phyloP scores from a whole-genome alignment of 2,113 vertebrate species.

The Aleadryas rufinucha region DNA sequence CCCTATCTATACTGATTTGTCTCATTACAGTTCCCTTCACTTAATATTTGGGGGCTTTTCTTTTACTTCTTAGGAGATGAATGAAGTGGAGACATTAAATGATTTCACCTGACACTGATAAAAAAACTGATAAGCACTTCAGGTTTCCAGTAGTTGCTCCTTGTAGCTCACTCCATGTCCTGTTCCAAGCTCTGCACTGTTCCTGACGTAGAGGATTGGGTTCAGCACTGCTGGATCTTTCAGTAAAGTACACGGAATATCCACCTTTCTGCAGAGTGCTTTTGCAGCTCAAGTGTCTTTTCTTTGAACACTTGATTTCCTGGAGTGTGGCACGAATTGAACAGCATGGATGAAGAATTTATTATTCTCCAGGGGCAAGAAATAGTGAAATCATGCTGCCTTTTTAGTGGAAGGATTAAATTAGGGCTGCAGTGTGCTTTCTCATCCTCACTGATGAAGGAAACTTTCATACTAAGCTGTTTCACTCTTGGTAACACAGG shows the following conservation, averaged over 20 bases:
- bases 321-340: slow-evolving; percentile 59
- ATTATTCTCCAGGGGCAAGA: slow-evolving; percentile 52
- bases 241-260: slow-evolving; percentile 37
- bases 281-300: slow-evolving; percentile 59
- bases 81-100: background rate
- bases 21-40: background rate
- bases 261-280: slow-evolving; percentile 39
- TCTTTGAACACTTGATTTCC: slow-evolving; percentile 59
- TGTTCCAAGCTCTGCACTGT: background rate
- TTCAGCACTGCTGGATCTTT: slow-evolving; percentile 34
- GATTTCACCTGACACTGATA: background rate
- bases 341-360: slow-evolving; percentile 63
- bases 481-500: background rate
- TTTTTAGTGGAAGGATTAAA: slow-evolving; percentile 54
- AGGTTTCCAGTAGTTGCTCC: background rate
- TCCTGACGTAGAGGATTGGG: slow-evolving; percentile 5
- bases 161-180: slow-evolving; percentile 1
- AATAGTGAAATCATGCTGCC: slow-evolving; percentile 52
- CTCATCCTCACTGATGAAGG: slow-evolving; percentile 39
- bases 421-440: slow-evolving; percentile 32
- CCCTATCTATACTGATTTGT: background rate
- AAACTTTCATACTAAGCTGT: slow-evolving; percentile 17
- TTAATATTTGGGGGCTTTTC: background rate
- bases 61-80: background rate
- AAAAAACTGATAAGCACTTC: background rate